Evolutionary conservation across 30 jellyfish, hydroid and myxozoan genomes (phyloP), one percentile per base, ranked within the genome.

Genomic region (Turritopsis dohrnii): DNA sequence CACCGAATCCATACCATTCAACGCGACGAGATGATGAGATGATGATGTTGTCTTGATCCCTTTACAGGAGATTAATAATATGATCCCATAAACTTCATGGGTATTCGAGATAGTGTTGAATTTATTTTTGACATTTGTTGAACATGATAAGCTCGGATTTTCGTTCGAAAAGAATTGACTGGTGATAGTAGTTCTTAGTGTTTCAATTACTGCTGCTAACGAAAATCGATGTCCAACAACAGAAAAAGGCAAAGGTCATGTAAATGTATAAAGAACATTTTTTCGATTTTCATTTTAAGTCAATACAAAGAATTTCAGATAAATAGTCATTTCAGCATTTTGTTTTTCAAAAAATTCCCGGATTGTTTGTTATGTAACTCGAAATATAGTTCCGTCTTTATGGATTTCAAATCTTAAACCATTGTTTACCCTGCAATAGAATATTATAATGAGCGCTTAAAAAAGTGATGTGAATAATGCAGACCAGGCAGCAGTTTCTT

Each of bases 21-120:
- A 80, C 87, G 52, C 52, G 60, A 1, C 52, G 77, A 80, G 87
- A 80, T 27, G 87, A 80, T 0, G 87, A 80, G 52, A 80, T 80
- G 54, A 65, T 60, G 29, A 80, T 80, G 87, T 66, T 77, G 66
- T 53, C 85, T n/a, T n/a, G 77, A 69, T 69, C 28, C 9, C 9
- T 69, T 5, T 13, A 41, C 60, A 41, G 13, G 13, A 41, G 9
- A 41, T 41, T 3, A 3, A 13, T 41, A 41, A 41, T 41, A 41
- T 41, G 60, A 41, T 41, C 60, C 60, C 60, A 41, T 5, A 13
- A 41, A 41, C 60, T 5, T 3, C 5, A 3, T 41, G 60, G 60
- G 60, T 41, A 41, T 3, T 41, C 9, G 60, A 41, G 13, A 13
- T 3, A 41, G 13, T 41, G 9, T 41, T 41, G 60, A 13, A 41